A percentile compares a stretch with the other conserved stretches of the same genome.
Evolutionary conservation across 2,797 vertebrate genomes (phyloP).

Genomic region (Fratercula arctica): DNA sequence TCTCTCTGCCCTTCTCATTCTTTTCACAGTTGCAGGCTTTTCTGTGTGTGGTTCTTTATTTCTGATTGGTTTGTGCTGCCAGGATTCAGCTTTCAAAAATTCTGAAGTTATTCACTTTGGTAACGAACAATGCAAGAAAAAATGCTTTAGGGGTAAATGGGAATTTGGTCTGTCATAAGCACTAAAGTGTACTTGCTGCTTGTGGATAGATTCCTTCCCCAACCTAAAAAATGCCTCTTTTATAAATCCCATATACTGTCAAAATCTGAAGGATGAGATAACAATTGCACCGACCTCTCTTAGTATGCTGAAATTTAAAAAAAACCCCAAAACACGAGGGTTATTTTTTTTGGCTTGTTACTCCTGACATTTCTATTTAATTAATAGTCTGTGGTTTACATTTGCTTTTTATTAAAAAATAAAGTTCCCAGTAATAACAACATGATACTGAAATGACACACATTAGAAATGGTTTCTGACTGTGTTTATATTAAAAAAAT

Average conservation of each 20-base stretch:
- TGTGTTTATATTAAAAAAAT: neutral
- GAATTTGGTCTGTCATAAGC: neutral
- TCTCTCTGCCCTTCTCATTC: neutral
- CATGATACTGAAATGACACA: neutral
- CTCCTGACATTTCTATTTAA: neutral
- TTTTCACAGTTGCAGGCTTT: neutral
- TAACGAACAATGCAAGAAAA: conserved; percentile 28
- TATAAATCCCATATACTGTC: neutral
- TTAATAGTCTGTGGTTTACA: neutral
- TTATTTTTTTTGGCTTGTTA: neutral
- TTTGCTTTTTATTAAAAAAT: conserved; percentile 30
- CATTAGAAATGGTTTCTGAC: conserved; percentile 16
- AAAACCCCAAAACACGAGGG: neutral
- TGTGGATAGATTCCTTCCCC: neutral
- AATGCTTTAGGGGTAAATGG: neutral
- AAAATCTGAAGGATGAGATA: neutral
- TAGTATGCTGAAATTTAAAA: neutral
- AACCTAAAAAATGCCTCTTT: neutral
- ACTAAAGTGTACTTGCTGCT: neutral
- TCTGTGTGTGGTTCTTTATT: neutral
- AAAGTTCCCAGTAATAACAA: neutral
- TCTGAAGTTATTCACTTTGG: neutral
- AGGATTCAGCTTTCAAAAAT: conserved; percentile 3
- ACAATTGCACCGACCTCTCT: neutral
- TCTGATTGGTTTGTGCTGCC: neutral